phyloP scores from a whole-genome alignment of 2,113 vertebrate species.

The Brachirus orientalis region DNA sequence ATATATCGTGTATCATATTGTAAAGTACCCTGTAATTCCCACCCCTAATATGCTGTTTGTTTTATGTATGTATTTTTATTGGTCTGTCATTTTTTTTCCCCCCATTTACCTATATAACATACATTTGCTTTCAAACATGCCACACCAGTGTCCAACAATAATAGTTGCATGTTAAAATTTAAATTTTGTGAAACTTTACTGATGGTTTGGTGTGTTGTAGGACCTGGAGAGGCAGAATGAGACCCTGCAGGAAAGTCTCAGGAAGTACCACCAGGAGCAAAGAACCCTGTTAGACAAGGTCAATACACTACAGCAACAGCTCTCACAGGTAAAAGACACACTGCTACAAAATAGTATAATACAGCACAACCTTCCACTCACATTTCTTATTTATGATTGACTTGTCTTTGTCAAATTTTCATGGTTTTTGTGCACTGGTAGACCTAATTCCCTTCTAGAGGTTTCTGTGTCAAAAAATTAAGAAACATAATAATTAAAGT shows the following conservation, averaged over 20 bases:
- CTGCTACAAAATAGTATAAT: neutral
- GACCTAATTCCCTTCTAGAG: too few relatives aligned
- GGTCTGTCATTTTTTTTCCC: too few relatives aligned
- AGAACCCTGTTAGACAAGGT: conserved; percentile 88
- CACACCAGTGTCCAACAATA: too few relatives aligned
- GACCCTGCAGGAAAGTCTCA: conserved; percentile 86
- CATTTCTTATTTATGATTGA: neutral
- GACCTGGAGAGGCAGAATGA: conserved; percentile 92
- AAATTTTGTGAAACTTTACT: conserved; percentile 1
- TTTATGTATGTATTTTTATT: too few relatives aligned
- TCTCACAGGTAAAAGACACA: conserved; percentile 85
- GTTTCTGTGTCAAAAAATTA: too few relatives aligned
- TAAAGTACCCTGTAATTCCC: too few relatives aligned
- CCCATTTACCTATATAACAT: too few relatives aligned
- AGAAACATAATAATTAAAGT: too few relatives aligned
- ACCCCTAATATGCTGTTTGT: too few relatives aligned
- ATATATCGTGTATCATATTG: too few relatives aligned
- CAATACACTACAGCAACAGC: conserved; percentile 88
- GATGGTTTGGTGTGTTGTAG: conserved; percentile 71
- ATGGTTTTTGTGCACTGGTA: neutral
- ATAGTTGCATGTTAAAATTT: neutral
- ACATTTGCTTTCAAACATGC: too few relatives aligned
- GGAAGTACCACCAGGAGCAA: conserved; percentile 90
- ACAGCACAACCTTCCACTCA: too few relatives aligned
- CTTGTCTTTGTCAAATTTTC: neutral